Conservation (phyloP, 2,888 invertebrate genomes). For the Rhingia campestris region DNA sequence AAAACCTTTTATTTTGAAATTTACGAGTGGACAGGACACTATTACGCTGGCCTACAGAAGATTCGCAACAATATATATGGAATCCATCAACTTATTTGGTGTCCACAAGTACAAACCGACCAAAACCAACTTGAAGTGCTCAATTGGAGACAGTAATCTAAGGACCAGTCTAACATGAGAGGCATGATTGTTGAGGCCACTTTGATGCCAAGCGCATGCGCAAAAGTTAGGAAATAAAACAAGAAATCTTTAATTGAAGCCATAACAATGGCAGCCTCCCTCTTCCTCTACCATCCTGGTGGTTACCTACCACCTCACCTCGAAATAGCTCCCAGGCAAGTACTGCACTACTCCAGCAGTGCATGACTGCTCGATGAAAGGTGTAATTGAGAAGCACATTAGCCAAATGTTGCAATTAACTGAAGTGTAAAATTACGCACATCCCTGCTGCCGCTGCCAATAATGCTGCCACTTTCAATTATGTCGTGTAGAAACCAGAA, state of each 20-base stretch:
- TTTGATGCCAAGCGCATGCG: too few species aligned
- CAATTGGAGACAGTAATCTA: too few species aligned
- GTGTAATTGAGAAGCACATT: slow-evolving; percentile 46
- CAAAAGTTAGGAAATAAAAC: slow-evolving; percentile 1
- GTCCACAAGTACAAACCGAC: too few species aligned
- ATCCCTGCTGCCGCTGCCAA: slow-evolving; percentile 20
- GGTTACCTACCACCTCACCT: slow-evolving; percentile 3
- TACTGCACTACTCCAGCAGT: not conserved
- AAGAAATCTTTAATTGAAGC: slow-evolving; percentile 30
- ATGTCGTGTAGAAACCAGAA: not conserved
- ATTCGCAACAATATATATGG: too few species aligned
- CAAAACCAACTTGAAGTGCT: too few species aligned
- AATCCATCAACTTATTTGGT: too few species aligned
- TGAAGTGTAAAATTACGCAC: slow-evolving; percentile 62
- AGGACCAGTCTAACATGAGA: too few species aligned
- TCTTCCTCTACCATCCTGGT: not conserved
- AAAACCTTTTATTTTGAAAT: too few species aligned
- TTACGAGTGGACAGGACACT: too few species aligned
- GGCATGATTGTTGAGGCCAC: too few species aligned
- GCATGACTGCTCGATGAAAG: slow-evolving; percentile 3
- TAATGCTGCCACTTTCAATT: slow-evolving; percentile 24
- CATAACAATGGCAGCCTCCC: slow-evolving; percentile 7
- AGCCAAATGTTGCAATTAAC: slow-evolving; percentile 38
- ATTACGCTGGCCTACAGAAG: too few species aligned
- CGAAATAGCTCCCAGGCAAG: slow-evolving; percentile 26